Conservation (phyloP, 2,888 invertebrate species). For the Serrognathus titanus region DNA sequence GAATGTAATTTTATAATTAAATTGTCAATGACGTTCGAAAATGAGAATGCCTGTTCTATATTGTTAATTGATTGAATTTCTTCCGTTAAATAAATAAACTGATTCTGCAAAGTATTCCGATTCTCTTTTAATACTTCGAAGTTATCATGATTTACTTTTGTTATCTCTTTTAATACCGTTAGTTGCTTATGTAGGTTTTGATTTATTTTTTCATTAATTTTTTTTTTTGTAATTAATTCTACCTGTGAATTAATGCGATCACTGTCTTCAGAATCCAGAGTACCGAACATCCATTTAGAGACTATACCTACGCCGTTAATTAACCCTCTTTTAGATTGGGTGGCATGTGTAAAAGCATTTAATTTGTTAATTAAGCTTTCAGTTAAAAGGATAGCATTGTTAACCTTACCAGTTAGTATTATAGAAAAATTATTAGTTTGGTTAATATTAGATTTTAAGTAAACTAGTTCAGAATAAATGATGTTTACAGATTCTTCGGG, state of each 20-base stretch:
- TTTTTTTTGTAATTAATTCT: neutral
- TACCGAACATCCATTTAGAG: conserved; percentile 5
- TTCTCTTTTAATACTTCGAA: conserved; percentile 1
- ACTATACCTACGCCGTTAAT: neutral
- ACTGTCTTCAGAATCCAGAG: neutral
- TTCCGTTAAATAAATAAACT: conserved; percentile 1
- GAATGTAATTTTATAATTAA: conserved; percentile 2
- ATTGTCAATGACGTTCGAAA: conserved; percentile 1
- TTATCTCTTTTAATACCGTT: conserved; percentile 6
- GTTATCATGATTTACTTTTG: neutral
- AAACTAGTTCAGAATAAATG: neutral
- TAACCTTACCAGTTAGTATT: neutral
- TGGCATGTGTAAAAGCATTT: neutral
- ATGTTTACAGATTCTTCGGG: neutral
- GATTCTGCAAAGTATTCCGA: neutral
- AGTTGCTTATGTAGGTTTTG: neutral
- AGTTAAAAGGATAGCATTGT: neutral
- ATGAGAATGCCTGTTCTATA: neutral
- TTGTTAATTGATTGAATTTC: neutral
- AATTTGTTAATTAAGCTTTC: neutral
- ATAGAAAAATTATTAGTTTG: neutral
- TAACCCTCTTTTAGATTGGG: neutral
- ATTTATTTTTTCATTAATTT: no score
- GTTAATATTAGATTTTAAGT: neutral
- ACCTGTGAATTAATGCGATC: neutral